These are phyloP conservation scores for Ophion obscuratus DNA, from an alignment of 2,888 invertebrate genomes.

Conservation along the genomic window DNA sequence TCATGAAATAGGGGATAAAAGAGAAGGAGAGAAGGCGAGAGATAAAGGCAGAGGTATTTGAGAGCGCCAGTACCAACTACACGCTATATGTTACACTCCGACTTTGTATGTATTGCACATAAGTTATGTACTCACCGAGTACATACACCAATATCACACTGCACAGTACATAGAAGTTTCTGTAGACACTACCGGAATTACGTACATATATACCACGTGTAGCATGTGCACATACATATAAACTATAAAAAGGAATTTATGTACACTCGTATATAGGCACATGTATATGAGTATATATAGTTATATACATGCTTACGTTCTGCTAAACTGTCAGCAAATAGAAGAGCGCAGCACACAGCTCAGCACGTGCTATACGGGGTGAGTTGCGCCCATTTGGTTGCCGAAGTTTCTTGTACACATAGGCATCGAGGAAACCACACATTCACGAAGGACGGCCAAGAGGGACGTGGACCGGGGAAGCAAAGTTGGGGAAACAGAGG, in stretches of 20 bases:
- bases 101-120: slow-evolving; percentile 1
- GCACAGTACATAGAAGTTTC: slow-evolving; percentile 12
- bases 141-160: slow-evolving; percentile 17
- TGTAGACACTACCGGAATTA: neutral
- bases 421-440: slow-evolving; percentile 4
- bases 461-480: slow-evolving; percentile 47
- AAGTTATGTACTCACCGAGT: slow-evolving; percentile 14
- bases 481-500: slow-evolving; percentile 56
- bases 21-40: slow-evolving; percentile 69
- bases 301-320: neutral
- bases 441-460: slow-evolving; percentile 44
- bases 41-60: slow-evolving; percentile 36
- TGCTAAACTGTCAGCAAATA: neutral
- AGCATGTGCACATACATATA: slow-evolving; percentile 6
- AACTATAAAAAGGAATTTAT: slow-evolving; percentile 10
- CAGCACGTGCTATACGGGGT: neutral
- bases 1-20: slow-evolving; percentile 52
- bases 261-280: neutral
- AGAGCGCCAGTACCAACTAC: slow-evolving; percentile 11
- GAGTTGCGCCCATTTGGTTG: slow-evolving; percentile 11
- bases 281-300: neutral
- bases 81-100: neutral
- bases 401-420: neutral
- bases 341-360: neutral
- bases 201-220: slow-evolving; percentile 1